Evolutionary conservation across 1,140 invertebrate species (phyloP), one percentile per base, ranked within the genome.

Genomic region (Cyclina sinensis): DNA sequence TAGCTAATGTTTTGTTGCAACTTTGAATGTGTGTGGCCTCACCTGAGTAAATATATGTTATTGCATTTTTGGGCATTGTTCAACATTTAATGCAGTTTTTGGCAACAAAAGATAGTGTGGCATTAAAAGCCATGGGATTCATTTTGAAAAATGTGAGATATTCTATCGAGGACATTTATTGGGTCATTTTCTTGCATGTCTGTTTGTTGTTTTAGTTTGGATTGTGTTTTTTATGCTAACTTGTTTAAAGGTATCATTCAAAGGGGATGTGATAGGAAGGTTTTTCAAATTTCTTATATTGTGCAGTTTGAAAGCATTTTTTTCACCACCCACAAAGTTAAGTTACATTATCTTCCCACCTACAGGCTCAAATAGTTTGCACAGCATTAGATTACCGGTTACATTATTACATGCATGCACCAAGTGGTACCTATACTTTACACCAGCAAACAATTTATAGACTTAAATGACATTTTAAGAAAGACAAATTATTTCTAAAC

Each of bases 31-130:
- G 59, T 65, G 59, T 65, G 59, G 59, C 24, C 30, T 65, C 59
- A 65, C 30, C 59, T 65, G 59, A 12, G 54, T 59, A 59, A 59
- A 24, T 59, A 59, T n/a, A 65, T 30, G 59, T 18, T 65, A 65
- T 35, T 65, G 59, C 30, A 65, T 24, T 65, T 65, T 65, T 27
- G 59, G 24, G 30, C 16, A 65, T 65, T 65, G 59, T 65, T 65
- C 59, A 65, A 35, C 59, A 30, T 65, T 65, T 65, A 30, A 65
- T 27, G 59, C 59, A 18, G 7, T 30, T 65, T 65, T 65, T 11
- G 59, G 24, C 27, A 65, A 65, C 59, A 65, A 30, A 35, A 65
- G 24, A 65, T 65, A 35, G 30, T 5, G 3, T 30, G 59, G n/a
- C 11, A 11, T 35, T 30, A 30, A 65, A 65, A n/a, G 11, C 24